These are phyloP conservation scores for Lasioglossum albipes DNA, from an alignment of 1,140 invertebrate species.

Conservation along the genomic window DNA sequence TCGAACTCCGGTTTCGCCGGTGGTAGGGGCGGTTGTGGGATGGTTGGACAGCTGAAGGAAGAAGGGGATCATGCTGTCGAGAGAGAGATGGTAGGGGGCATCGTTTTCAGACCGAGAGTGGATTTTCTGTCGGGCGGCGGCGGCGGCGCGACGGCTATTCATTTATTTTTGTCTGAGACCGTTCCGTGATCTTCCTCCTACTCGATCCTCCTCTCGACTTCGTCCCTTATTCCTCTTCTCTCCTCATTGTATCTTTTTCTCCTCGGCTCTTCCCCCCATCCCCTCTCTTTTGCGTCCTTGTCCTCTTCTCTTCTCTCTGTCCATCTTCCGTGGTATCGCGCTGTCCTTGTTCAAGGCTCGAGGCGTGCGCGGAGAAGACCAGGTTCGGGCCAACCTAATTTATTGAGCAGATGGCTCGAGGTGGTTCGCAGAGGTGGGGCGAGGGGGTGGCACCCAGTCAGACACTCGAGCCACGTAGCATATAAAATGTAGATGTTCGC, in stretches of 20 bases:
- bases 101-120: slow-evolving; percentile 68
- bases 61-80: not conserved
- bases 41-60: not conserved
- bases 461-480: slow-evolving; percentile 42
- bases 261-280: not conserved
- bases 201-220: not conserved
- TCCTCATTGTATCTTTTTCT: not conserved
- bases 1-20: slow-evolving; percentile 48
- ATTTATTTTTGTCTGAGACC: slow-evolving; percentile 71
- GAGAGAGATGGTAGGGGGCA: slow-evolving; percentile 15
- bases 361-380: slow-evolving; percentile 21
- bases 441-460: slow-evolving; percentile 16
- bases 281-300: not conserved
- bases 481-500: slow-evolving; percentile 59
- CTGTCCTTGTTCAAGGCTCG: not conserved
- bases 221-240: no score
- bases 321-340: not conserved
- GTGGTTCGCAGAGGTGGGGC: not conserved
- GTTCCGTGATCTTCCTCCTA: slow-evolving; percentile 24
- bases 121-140: slow-evolving; percentile 65
- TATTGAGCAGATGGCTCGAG: slow-evolving; percentile 38
- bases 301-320: no score
- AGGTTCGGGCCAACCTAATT: slow-evolving; percentile 51
- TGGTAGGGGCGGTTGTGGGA: slow-evolving; percentile 38
- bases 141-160: slow-evolving; percentile 38